These are phyloP conservation scores for Tachina grossa DNA, from an alignment of 2,888 invertebrate species.

Conservation along the genomic window DNA sequence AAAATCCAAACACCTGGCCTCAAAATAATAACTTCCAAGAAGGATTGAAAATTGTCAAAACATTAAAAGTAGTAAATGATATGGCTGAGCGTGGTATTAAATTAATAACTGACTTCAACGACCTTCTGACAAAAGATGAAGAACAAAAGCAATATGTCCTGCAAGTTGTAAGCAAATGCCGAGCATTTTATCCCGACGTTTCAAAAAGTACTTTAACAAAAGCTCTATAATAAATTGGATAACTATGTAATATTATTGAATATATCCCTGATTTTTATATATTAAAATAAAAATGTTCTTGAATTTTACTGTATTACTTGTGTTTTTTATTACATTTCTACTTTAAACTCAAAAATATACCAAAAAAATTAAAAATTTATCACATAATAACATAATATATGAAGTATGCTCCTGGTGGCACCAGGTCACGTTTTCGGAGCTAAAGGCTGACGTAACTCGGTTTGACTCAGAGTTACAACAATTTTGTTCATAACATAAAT, in stretches of 20 bases:
- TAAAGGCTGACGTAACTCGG: conserved; percentile 33
- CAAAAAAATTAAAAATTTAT: conserved; percentile 20
- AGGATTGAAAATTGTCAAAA: conserved; percentile 34
- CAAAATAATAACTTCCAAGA: conserved; percentile 40
- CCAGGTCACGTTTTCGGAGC: conserved; percentile 23
- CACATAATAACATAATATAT: conserved; percentile 8
- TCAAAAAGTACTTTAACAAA: conserved; percentile 22
- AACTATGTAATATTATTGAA: conserved; percentile 1
- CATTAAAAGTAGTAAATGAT: conserved; percentile 30
- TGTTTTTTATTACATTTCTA: conserved; percentile 44
- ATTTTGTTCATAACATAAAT: conserved; percentile 7
- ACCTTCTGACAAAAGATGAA: conserved; percentile 33
- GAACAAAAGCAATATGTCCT: conserved; percentile 22
- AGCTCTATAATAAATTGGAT: conserved; percentile 10
- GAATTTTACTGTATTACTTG: conserved; percentile 34
- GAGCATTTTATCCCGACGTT: conserved; percentile 20
- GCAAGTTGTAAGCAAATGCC: conserved; percentile 13
- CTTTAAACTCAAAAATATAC: conserved; percentile 43
- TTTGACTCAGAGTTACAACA: conserved; percentile 21
- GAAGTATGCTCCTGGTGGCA: not conserved
- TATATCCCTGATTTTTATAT: not conserved
- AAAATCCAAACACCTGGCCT: conserved; percentile 31
- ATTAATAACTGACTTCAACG: conserved; percentile 30
- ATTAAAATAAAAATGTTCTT: conserved; percentile 20
- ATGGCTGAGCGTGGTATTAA: conserved; percentile 24